Evolutionary conservation across 2,797 vertebrate species (phyloP).

Genomic region (Perodicticus potto): DNA sequence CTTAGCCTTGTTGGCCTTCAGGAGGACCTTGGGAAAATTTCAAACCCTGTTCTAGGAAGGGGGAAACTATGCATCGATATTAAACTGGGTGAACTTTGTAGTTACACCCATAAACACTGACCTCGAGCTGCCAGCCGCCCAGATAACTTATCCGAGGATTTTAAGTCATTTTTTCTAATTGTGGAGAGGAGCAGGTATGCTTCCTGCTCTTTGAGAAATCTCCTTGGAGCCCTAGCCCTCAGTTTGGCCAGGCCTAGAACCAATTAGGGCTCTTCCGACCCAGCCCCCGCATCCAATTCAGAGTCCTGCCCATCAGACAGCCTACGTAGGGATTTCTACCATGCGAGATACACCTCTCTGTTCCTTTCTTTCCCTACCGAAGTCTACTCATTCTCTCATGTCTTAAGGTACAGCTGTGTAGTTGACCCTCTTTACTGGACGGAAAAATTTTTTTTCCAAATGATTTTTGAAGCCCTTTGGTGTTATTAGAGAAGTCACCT

Average conservation of each 20-base stretch:
- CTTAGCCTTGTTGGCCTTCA: background rate
- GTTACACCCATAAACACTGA: background rate
- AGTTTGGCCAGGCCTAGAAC: background rate
- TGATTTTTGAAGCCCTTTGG: slow-evolving; percentile 30
- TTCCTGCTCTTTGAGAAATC: background rate
- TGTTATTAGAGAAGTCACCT: slow-evolving; percentile 49
- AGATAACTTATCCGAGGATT: background rate
- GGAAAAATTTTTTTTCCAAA: background rate
- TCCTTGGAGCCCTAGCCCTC: background rate
- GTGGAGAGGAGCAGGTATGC: background rate
- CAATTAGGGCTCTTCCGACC: background rate
- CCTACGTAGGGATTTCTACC: background rate
- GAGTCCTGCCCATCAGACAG: background rate
- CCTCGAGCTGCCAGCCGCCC: background rate
- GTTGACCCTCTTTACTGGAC: background rate
- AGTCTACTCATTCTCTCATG: background rate
- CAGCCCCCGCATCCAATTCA: background rate
- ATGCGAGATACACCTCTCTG: background rate
- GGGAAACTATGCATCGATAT: background rate
- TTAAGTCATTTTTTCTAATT: background rate
- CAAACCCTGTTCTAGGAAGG: background rate
- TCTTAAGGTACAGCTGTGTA: background rate
- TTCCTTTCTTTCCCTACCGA: background rate
- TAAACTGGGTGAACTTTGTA: background rate
- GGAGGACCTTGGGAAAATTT: background rate